Base-by-base conservation (phyloP, 2,797 vertebrate species). In the Syngnathus rostellatus region DNA sequence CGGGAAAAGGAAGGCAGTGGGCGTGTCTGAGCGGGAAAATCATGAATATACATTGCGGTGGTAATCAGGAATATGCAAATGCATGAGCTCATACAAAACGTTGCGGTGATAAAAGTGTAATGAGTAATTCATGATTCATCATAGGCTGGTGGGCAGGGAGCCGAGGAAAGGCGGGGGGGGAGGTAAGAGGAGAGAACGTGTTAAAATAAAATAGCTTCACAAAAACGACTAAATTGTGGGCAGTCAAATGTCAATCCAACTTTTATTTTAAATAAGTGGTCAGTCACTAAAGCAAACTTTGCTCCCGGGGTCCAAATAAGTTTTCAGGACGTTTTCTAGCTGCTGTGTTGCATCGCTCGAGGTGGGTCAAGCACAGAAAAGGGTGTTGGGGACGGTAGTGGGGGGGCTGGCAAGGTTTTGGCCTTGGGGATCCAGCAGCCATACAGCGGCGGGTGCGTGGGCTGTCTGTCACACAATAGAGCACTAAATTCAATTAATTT, bases 401-500 rank as follows among this genome's bases (percentile, higher is more conserved):
- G 61, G 19, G 68, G 63, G 12, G 70, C 63, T 72, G 66, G 62
- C 25, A 41, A 53, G 67, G 74, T 76, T 79, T 75, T 80, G 78
- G 78, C 76, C 75, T 77, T 76, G 65, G 73, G 69, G 69, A 76
- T 68, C 72, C 82, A 68, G 75, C 66, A 77, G 81, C 65, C 68
- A 68, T 68, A 67, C 66, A 71, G 73, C 21, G 7, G 90, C 87
- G 90, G 86, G 90, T 90, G 88, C 87, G 90, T 86, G 80, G 92
- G 92, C 88, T 79, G 90, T 91, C 90, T 89, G 83, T 87, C 91
- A 90, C 90, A 94, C 94, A 95, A 94, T 93, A 90, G 91, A 89
- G 88, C 78, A 89, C 91, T 93, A 92, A 93, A 93, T 94, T 94
- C 91, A 95, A 95, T 96, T 94, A 95, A 93, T 87, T 77, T 85